Percentiles rank a stretch among this genome's conserved stretches.
Evolutionary conservation across 2,113 vertebrate species (phyloP).

Genomic region (Motacilla alba): DNA sequence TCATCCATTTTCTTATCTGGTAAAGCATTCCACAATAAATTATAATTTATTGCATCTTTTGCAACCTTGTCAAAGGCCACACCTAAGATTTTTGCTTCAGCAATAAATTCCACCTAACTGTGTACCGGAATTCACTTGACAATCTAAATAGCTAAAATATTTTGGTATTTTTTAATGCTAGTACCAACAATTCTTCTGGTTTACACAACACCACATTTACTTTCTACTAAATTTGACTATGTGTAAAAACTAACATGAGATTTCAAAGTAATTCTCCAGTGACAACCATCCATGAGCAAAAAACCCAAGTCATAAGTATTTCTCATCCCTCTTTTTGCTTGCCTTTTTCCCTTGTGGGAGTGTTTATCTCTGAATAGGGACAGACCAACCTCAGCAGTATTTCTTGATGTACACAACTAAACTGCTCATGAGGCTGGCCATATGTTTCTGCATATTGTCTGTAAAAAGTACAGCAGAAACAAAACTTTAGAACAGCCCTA

Average conservation of each 20-base stretch:
- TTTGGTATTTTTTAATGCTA: not conserved
- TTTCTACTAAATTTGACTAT: not conserved
- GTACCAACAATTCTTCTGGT: not conserved
- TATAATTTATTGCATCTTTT: conserved; percentile 48
- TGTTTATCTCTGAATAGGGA: not conserved
- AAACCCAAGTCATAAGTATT: not conserved
- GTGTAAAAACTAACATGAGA: not conserved
- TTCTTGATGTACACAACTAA: not conserved
- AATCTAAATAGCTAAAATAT: conserved; percentile 18
- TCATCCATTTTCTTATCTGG: conserved; percentile 52
- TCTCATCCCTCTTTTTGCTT: not conserved
- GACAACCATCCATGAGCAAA: not conserved
- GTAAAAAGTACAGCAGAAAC: not conserved
- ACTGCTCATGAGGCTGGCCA: not conserved
- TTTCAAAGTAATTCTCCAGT: not conserved
- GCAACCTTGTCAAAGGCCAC: conserved; percentile 40
- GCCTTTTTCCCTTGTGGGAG: not conserved
- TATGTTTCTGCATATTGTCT: not conserved
- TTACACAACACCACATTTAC: not conserved
- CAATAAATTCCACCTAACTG: conserved; percentile 27
- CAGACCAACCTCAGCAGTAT: not conserved
- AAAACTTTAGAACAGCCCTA: not conserved
- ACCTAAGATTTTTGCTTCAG: conserved; percentile 43
- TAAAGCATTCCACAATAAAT: conserved; percentile 51
- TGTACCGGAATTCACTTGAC: conserved; percentile 24